Percentiles rank a stretch among this genome's conserved stretches.
Conservation (phyloP, 2,113 vertebrate species). For the Esox niger region DNA sequence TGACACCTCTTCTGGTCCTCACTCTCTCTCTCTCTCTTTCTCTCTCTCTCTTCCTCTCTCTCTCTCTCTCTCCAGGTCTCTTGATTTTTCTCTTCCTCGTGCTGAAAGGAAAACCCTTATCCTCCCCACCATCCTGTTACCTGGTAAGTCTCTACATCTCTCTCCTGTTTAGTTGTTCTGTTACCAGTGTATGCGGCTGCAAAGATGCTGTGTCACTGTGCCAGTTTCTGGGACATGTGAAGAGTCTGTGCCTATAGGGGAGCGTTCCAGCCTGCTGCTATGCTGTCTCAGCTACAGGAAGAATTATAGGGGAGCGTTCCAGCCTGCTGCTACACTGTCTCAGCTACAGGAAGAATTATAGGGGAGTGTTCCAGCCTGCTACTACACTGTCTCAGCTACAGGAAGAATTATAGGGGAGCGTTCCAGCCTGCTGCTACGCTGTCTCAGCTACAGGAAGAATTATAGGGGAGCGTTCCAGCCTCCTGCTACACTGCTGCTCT, state of each 20-base stretch:
- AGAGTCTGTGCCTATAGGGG: conserved; percentile 5
- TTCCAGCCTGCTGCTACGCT: no score
- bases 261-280: not conserved
- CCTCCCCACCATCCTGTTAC: conserved; percentile 26
- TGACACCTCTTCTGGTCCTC: not conserved
- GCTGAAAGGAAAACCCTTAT: conserved; percentile 27
- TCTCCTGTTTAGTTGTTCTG: no score
- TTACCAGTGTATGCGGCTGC: conserved; percentile 47
- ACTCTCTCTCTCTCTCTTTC: conserved; percentile 10
- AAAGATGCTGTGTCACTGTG: conserved; percentile 71
- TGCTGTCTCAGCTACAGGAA: not conserved
- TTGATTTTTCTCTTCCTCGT: conserved; percentile 48
- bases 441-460: no score
- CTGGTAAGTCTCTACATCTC: conserved; percentile 46
- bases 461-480: no score
- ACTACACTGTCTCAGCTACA: not conserved
- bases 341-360: no score
- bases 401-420: no score
- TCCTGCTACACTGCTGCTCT: not conserved
- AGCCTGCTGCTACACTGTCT: no score
- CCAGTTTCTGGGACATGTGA: conserved; percentile 20
- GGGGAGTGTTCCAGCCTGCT: no score
- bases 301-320: no score
- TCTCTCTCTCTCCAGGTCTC: conserved; percentile 42
- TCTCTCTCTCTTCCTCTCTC: conserved; percentile 12